Conservation (phyloP, 2,797 vertebrate genomes). For the Schizothorax lantsangensis region DNA sequence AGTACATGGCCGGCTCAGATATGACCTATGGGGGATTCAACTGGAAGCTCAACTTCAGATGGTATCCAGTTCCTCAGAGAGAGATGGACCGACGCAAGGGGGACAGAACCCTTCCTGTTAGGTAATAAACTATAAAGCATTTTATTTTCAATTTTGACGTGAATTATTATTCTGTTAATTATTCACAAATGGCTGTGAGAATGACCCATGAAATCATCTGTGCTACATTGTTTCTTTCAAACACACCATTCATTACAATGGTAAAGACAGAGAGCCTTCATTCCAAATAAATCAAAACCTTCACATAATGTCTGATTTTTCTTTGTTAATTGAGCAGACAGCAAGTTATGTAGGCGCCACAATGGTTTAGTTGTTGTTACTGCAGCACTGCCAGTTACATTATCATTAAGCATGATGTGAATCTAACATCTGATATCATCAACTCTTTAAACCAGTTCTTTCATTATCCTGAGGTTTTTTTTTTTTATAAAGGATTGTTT, state of each 20-base stretch:
- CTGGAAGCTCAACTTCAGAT: slow-evolving; percentile 98
- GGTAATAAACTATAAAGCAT: slow-evolving; percentile 69
- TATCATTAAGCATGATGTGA: neutral
- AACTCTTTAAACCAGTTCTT: neutral
- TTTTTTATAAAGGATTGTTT: neutral
- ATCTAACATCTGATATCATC: neutral
- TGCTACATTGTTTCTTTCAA: neutral
- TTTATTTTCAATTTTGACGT: neutral
- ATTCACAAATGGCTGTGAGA: neutral
- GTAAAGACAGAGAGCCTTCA: neutral
- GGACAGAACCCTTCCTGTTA: slow-evolving; percentile 94
- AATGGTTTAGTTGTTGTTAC: neutral
- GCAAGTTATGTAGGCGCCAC: neutral
- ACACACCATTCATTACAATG: neutral
- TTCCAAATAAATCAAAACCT: neutral
- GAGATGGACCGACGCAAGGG: slow-evolving; percentile 98
- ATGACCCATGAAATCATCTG: neutral
- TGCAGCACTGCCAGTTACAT: neutral
- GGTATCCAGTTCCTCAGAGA: slow-evolving; percentile 97
- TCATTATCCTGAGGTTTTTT: neutral
- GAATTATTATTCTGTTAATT: neutral
- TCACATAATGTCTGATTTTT: neutral
- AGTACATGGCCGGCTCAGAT: slow-evolving; percentile 98
- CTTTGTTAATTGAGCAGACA: neutral
- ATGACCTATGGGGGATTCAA: slow-evolving; percentile 99